Conservation (phyloP, 1,140 invertebrate species). For the Drosophila obscura region DNA sequence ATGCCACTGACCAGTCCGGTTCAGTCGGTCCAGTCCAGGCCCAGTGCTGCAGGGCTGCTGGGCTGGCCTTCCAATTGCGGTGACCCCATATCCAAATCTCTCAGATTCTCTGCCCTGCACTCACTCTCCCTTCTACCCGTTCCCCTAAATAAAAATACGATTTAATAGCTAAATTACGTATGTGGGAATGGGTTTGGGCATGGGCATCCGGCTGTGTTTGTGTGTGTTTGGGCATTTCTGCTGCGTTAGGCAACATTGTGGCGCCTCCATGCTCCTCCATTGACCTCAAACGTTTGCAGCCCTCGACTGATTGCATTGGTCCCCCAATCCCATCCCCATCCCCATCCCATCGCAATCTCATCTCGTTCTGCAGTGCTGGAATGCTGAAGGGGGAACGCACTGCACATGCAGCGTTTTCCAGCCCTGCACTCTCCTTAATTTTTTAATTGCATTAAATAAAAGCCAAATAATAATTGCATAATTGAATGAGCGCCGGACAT, state of each 20-base stretch:
- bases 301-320: conserved; percentile 54
- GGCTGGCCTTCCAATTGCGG: conserved; percentile 13
- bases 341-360: no score
- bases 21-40: no score
- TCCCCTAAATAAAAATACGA: conserved; percentile 61
- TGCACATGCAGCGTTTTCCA: conserved; percentile 43
- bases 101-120: neutral
- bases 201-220: conserved; percentile 4
- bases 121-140: neutral
- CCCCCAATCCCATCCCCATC: neutral
- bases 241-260: conserved; percentile 67
- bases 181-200: neutral
- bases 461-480: conserved; percentile 56
- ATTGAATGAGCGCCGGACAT: conserved; percentile 39
- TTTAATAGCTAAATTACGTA: conserved; percentile 78
- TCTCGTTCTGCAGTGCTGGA: neutral
- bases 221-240: conserved; percentile 32
- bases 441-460: conserved; percentile 68
- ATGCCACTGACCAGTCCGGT: no score
- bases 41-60: neutral
- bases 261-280: conserved; percentile 10
- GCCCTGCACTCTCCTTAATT: conserved; percentile 46
- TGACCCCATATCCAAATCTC: conserved; percentile 2
- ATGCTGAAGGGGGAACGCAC: conserved; percentile 2
- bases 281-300: conserved; percentile 19